These are phyloP conservation scores for Euwallacea fornicatus DNA, from an alignment of 1,140 invertebrate genomes.

Conservation along the genomic window DNA sequence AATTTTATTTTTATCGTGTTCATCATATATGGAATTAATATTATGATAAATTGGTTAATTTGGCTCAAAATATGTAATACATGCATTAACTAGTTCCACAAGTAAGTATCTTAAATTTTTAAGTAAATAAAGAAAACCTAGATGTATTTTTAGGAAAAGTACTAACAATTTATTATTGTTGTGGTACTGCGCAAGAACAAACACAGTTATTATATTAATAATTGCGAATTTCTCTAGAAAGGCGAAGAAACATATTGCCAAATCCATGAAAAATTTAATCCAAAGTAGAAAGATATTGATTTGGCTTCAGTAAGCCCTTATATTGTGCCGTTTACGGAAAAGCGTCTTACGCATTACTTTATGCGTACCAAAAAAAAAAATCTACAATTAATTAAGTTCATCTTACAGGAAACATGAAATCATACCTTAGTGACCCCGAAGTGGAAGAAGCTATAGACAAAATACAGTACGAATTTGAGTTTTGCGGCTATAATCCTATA, in stretches of 20 bases:
- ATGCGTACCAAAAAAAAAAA: too few relatives aligned
- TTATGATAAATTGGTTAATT: conserved; percentile 48
- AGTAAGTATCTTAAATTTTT: conserved; percentile 40
- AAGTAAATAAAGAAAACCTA: not conserved
- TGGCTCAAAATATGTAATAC: conserved; percentile 49
- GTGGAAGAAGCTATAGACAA: conserved; percentile 53
- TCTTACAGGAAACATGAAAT: conserved; percentile 48
- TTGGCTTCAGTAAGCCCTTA: not conserved
- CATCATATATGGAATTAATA: conserved; percentile 47
- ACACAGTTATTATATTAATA: conserved; percentile 45
- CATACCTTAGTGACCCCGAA: conserved; percentile 48
- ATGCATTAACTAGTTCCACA: conserved; percentile 48
- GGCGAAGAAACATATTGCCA: conserved; percentile 49
- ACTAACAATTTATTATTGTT: conserved; percentile 46
- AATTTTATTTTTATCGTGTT: conserved; percentile 49
- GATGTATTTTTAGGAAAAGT: conserved; percentile 45
- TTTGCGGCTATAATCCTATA: conserved; percentile 50
- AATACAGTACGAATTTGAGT: conserved; percentile 51
- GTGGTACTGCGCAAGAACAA: conserved; percentile 46
- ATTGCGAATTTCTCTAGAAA: conserved; percentile 43
- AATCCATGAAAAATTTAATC: conserved; percentile 48
- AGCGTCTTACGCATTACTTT: too few relatives aligned
- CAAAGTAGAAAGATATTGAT: conserved; percentile 11
- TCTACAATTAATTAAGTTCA: too few relatives aligned
- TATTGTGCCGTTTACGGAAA: not conserved